Base-by-base conservation (phyloP, 2,113 vertebrate species). In the Halichoeres trimaculatus region DNA sequence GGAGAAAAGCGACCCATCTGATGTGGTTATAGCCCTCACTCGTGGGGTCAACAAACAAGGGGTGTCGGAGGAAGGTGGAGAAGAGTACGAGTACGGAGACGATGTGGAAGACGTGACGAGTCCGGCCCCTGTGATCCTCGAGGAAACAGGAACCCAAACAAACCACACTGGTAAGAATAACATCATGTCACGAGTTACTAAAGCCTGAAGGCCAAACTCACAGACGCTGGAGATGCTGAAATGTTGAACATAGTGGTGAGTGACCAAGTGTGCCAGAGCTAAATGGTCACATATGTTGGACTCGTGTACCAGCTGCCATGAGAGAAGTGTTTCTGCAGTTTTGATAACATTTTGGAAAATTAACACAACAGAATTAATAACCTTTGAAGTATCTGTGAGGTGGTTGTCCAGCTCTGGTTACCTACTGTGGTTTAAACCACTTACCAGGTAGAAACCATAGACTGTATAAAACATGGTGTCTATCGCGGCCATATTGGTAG, bases 81-180 rank as follows among this genome's bases (percentile, higher is more conserved):
- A 69, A 14, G 17, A 35, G 38, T 64, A 87, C 23, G 60, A 73
- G 36, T 51, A 86, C 40, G 79, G 65, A 52, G 69, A 77, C n/a
- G 36, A 53, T 35, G 22, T 84, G 22, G 79, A 40, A 59, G 61
- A 45, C 24, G 17, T 48, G 11, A 30, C 51, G 30, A 48, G 52
- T 75, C 36, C 65, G 48, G 55, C 75, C 17, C 61, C 74, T 50
- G 36, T 19, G 59, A 24, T 62, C 35, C 56, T 30, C 30, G 10
- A 14, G 8, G 65, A 68, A 23, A 62, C 75, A 16, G 45, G 51
- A n/a, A 70, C 19, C 14, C 59, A 19, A 35, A 2, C 36, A 17
- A 85, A 92, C 67, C 41, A 50, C 55, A 91, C 88, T 65, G 88
- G 93, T 93, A 88, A 89, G 64, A 16, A 59, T 7, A 43, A 61